Base-by-base conservation (phyloP, 2,888 invertebrate genomes). In the Catonia carolina region DNA sequence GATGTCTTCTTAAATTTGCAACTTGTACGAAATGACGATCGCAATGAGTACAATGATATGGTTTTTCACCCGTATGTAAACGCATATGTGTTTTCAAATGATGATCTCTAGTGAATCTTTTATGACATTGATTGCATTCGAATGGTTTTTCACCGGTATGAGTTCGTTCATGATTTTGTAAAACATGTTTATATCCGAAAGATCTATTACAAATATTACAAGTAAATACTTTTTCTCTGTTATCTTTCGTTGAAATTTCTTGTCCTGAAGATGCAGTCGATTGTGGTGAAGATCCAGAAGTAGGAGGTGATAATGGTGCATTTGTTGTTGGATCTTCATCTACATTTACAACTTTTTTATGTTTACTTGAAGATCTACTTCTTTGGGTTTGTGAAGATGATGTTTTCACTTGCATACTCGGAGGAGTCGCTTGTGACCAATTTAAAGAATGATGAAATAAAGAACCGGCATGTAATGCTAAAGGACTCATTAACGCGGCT, bases 121-220 rank as follows among this genome's bases (percentile, higher is more conserved):
- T 94, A 71, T 91, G 87, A 70, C 94, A 94, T 72, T 91, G 89
- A 27, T 84, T 85, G 69, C 94, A 94, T 70, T 91, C 89, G 75
- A 93, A 94, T 0, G 94, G 94, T 68, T 94, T 94, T 70, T 94
- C 94, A 0, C 94, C 94, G 0, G 94, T 94, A 72, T 94, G 94
- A 0, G 94, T 95, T 65, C 94, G 82, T 69, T 93, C 93, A 73
- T 94, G 94, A 71, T 94, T 94, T 73, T 94, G 93, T 50, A 94
- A 77, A 17, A 94, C 94, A 73, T 94, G 94, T 69, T 94, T 94
- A 77, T 94, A 94, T 48, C 93, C 93, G 69, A 94, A 94, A 10
- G 88, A 88, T 63, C 92, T 82, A 60, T 86, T 85, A 75, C 94
- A 94, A 47, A 89, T 82, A 54, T 85, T 85, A 73, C 94, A 95